Percentiles rank a stretch among this genome's conserved stretches.
phyloP scores from a whole-genome alignment of 2,888 invertebrate genomes.

The Drosophila tripunctata region DNA sequence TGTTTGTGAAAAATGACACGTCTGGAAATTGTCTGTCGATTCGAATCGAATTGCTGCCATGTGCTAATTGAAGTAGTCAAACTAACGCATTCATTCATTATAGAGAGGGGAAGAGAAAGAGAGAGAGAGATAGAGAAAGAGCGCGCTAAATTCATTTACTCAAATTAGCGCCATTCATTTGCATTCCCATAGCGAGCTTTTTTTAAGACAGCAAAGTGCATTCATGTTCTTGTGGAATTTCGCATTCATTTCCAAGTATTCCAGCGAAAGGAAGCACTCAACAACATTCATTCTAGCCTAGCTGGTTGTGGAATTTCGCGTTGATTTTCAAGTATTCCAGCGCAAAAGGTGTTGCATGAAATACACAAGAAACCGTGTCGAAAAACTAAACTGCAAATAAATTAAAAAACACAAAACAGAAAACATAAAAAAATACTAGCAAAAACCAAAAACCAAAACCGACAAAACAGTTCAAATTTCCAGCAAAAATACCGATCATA shows the following conservation, averaged over 20 bases:
- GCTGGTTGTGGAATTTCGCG: slow-evolving; percentile 59
- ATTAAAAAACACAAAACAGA: slow-evolving; percentile 47
- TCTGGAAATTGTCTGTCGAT: slow-evolving; percentile 44
- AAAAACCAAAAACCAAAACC: slow-evolving; percentile 7
- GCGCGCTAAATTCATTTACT: slow-evolving; percentile 19
- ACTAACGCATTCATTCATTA: slow-evolving; percentile 43
- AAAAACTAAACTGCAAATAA: slow-evolving; percentile 64
- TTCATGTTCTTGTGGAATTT: slow-evolving; percentile 55
- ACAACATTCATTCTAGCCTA: too few relatives aligned
- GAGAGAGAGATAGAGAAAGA: neutral
- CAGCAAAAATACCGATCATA: slow-evolving; percentile 75
- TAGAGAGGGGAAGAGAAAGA: neutral
- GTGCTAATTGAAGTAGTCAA: slow-evolving; percentile 41
- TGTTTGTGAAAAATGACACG: slow-evolving; percentile 76
- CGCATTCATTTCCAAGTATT: slow-evolving; percentile 54
- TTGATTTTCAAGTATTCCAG: slow-evolving; percentile 48
- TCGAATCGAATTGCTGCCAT: slow-evolving; percentile 18
- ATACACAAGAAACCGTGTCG: slow-evolving; percentile 70
- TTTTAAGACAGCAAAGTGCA: slow-evolving; percentile 1
- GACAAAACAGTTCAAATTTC: slow-evolving; percentile 52
- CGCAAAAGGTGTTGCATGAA: slow-evolving; percentile 78
- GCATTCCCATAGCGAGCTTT: slow-evolving; percentile 22
- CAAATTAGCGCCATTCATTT: slow-evolving; percentile 51
- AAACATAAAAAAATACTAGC: slow-evolving; percentile 36
- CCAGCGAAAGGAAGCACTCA: too few relatives aligned